Base-by-base conservation (phyloP, 2,797 vertebrate species). In the Rallus crepitans region DNA sequence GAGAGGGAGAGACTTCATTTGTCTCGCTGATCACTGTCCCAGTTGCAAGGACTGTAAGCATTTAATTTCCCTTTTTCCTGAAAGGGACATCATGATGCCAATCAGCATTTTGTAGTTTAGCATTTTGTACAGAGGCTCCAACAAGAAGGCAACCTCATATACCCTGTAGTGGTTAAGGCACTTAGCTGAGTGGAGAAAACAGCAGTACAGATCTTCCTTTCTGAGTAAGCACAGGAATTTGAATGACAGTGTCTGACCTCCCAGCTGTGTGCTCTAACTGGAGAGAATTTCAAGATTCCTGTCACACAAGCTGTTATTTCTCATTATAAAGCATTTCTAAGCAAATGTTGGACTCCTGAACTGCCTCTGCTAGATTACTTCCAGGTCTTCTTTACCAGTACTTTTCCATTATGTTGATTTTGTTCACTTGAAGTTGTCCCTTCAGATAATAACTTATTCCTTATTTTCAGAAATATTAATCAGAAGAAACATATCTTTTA, bases 71-170 rank as follows among this genome's bases (percentile, higher is more conserved):
- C 7, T 70, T 69, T 87, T 82, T 73, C 25, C 42, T 87, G 53
- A 93, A 91, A 37, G 71, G 47, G 65, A 39, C 15, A 45, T 57
- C 4, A 4, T 66, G 31, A 65, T 64, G 60, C 30, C n/a, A 47
- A 47, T 47, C 47, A 21, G 45, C 20, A 70, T 21, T 0, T 0
- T 70, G 21, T 19, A 89, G 5, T 68, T 93, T 57, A 71, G 8
- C 13, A 75, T 80, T 94, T 96, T 71, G 9, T 12, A 40, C 60
- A 79, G 92, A 65, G 40, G 20, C 7, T 95, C 33, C 64, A 57
- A 71, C 14, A 83, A 80, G 53, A 64, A 5, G 40, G 35, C 12
- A 77, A 39, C 28, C 33, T 88, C 0, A 0, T 42, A 53, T 37
- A 88, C 31, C 9, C 31, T 81, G 25, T 40, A 57, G n/a, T 64